Evolutionary conservation across 2,797 vertebrate species (phyloP), one percentile per base, ranked within the genome.

Genomic region (Sardinella longiceps): DNA sequence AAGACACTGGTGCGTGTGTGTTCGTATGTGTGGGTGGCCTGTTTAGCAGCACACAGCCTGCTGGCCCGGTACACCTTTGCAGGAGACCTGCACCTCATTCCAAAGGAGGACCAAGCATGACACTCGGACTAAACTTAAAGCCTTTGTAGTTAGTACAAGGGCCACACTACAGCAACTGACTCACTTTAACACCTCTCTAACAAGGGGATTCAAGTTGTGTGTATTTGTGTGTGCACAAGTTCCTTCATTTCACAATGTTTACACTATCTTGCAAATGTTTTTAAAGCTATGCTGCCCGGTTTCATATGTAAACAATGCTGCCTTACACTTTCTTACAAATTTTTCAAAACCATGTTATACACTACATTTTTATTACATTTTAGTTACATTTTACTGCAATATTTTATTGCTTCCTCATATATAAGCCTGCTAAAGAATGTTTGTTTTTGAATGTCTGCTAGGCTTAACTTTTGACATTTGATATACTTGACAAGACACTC

Each of bases 1-100:
- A 84, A 28, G 81, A 84, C 86, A 30, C 30, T 50, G 45, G 51
- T 82, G 48, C 60, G 81, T 58, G 39, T 66, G 43, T 83, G 43
- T 60, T 39, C 25, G 82, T 70, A 45, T 33, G 63, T 33, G 63
- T 30, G n/a, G n/a, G 15, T 6, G 66, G 58, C 50, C 33, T 39
- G 9, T 9, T 28, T n/a, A n/a, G 18, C 53, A 53, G 15, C 51
- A 66, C 63, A 66, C 63, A 30, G 63, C 28, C 3, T 30, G 30
- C 66, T 48, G 46, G 46, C 46, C 46, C 46, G 10, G 46, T 5
- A 48, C 46, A 48, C 46, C 46, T 46, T 10, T 48, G 63, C 63
- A 30, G 28, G 18, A 33, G 30, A 15, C 63, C 63, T 43, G 70
- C 33, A 18, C 70, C 37, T 39, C 37, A 43, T 77, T 77, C 70